Percentiles rank a stretch among this genome's conserved stretches.
phyloP scores from a whole-genome alignment of 2,113 vertebrate genomes.

The Rissa tridactyla region DNA sequence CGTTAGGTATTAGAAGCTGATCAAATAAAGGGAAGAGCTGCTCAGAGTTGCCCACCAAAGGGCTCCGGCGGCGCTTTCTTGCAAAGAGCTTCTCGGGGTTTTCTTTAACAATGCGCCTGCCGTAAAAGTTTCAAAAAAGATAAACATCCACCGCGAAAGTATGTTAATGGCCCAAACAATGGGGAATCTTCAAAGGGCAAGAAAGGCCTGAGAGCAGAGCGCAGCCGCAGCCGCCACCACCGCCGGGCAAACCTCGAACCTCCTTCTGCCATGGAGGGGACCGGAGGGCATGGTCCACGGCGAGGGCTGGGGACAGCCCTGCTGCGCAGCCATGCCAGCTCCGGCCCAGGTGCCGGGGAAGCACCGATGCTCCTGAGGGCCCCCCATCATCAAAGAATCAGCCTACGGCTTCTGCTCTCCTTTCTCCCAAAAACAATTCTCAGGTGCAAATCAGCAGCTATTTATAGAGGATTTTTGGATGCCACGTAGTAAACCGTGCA shows the following conservation, averaged over 20 bases:
- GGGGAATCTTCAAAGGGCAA: constrained; percentile 64
- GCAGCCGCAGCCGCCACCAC: not conserved
- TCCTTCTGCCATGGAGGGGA: not conserved
- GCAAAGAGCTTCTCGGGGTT: constrained; percentile 16
- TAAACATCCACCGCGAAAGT: constrained; percentile 69
- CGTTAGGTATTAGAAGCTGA: constrained; percentile 73
- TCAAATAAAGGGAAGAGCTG: constrained; percentile 69
- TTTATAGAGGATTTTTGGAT: not conserved
- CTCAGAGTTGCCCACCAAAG: constrained; percentile 39
- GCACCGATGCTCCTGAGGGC: not conserved
- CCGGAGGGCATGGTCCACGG: not conserved
- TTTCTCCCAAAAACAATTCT: not conserved
- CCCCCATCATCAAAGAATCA: not conserved
- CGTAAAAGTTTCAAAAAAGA: constrained; percentile 72
- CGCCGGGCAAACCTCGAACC: not conserved
- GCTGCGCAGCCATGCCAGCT: not conserved
- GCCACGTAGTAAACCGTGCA: not conserved
- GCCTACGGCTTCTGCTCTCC: not conserved
- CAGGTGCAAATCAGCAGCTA: not conserved
- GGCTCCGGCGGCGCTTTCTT: not conserved
- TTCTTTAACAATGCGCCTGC: constrained; percentile 36
- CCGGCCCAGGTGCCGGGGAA: not conserved
- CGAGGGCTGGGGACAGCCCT: not conserved
- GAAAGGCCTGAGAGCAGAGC: constrained; percentile 35
- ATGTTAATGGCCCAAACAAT: constrained; percentile 74